Percentiles rank a stretch among this genome's conserved stretches.
These are phyloP conservation scores for Protobothrops mucrosquamatus DNA, from an alignment of 2,113 vertebrate genomes.

Conservation along the genomic window DNA sequence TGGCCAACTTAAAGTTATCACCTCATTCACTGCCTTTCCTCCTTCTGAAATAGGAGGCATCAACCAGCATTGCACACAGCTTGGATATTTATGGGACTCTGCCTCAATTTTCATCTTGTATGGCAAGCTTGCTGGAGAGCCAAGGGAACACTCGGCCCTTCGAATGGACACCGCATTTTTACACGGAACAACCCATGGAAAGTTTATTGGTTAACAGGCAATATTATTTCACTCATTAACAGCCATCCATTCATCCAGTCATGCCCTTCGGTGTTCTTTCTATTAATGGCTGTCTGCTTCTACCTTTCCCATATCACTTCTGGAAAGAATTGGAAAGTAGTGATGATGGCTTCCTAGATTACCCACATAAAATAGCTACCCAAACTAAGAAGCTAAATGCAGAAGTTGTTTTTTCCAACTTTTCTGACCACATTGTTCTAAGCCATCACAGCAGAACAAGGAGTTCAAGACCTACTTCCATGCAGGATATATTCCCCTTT, in stretches of 20 bases:
- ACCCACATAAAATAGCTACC: background rate
- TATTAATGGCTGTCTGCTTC: background rate
- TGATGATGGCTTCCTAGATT: background rate
- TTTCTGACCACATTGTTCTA: background rate
- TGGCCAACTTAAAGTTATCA: background rate
- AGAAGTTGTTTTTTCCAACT: background rate
- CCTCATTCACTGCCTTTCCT: background rate
- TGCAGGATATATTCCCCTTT: background rate
- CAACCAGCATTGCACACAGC: background rate
- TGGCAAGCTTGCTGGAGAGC: fast-evolving
- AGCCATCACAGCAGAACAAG: background rate
- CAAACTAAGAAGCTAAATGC: background rate
- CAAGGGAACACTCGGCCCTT: background rate
- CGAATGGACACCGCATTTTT: background rate
- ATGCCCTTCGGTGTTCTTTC: background rate
- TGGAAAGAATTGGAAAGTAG: background rate
- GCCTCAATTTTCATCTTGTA: background rate
- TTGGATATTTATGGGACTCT: slow-evolving; percentile 19
- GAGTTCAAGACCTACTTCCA: background rate
- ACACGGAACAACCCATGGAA: background rate
- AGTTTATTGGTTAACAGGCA: background rate
- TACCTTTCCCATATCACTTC: background rate
- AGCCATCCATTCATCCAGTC: background rate
- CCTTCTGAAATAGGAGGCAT: background rate
- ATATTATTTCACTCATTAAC: background rate